A percentile compares a stretch with the other conserved stretches of the same genome.
These are phyloP conservation scores for Protomyctophum bolini DNA, from an alignment of 2,113 vertebrate genomes.

Conservation along the genomic window DNA sequence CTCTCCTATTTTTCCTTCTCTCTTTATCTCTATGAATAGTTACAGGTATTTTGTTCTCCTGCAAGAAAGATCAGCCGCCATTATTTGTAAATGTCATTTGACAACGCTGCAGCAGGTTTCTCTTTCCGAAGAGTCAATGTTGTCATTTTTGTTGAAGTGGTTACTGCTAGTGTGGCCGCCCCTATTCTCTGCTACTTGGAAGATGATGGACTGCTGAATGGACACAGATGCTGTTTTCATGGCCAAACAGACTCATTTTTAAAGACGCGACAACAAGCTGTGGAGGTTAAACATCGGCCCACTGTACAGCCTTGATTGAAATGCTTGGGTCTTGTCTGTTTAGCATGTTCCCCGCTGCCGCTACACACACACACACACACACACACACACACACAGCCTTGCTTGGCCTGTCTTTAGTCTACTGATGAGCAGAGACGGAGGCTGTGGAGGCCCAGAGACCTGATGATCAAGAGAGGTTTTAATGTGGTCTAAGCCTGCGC, in stretches of 20 bases:
- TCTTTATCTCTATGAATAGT: neutral
- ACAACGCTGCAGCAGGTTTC: conserved; percentile 8
- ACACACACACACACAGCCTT: too few species aligned
- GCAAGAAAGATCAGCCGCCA: neutral
- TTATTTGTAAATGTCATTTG: conserved; percentile 9
- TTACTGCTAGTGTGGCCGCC: conserved; percentile 1
- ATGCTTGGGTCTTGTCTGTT: conserved; percentile 23
- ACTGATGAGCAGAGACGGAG: conserved; percentile 47
- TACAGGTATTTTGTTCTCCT: neutral
- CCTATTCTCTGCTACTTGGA: neutral
- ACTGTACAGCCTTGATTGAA: conserved; percentile 46
- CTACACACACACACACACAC: too few species aligned
- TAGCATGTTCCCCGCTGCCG: conserved; percentile 19
- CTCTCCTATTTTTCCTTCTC: neutral
- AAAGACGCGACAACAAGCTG: conserved; percentile 29
- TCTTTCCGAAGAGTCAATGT: neutral
- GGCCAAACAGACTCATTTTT: conserved; percentile 34
- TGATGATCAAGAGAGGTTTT: conserved; percentile 56
- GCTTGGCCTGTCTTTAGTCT: conserved; percentile 26
- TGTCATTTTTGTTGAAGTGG: neutral
- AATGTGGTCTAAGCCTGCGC: conserved; percentile 56
- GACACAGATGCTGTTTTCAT: conserved; percentile 38
- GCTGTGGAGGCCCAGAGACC: conserved; percentile 43
- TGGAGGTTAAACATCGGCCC: conserved; percentile 35
- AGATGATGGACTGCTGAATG: conserved; percentile 34